These are phyloP conservation scores for Syndactyla subalaris DNA, from an alignment of 2,797 vertebrate genomes.

Conservation along the genomic window DNA sequence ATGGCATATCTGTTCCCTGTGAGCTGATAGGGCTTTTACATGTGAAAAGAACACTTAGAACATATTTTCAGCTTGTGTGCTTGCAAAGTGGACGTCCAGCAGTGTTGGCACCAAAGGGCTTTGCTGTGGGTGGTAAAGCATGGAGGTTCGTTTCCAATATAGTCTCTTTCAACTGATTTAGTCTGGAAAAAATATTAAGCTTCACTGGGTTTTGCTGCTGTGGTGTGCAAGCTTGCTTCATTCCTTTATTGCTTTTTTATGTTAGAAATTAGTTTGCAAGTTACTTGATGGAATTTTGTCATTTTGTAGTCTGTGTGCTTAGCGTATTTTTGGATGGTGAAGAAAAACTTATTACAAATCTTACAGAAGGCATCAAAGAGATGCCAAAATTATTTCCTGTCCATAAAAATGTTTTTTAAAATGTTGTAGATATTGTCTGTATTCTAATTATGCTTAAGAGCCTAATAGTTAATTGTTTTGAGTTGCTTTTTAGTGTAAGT, in stretches of 20 bases:
- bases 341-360: background rate
- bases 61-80: background rate
- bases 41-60: background rate
- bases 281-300: background rate
- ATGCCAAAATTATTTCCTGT: background rate
- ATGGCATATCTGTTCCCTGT: background rate
- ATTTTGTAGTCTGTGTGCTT: background rate
- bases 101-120: background rate
- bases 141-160: background rate
- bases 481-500: background rate
- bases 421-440: background rate
- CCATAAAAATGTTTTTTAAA: background rate
- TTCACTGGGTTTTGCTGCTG: background rate
- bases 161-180: background rate
- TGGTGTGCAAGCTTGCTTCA: background rate
- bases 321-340: background rate
- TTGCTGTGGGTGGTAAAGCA: background rate
- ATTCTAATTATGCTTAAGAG: background rate
- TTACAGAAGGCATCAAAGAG: background rate
- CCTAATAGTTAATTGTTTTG: background rate
- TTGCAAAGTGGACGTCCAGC: background rate
- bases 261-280: conserved; percentile 2
- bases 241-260: background rate
- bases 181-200: background rate
- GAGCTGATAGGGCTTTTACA: background rate